Evolutionary conservation across 1,140 invertebrate species (phyloP).

Genomic region (Drosophila orena): DNA sequence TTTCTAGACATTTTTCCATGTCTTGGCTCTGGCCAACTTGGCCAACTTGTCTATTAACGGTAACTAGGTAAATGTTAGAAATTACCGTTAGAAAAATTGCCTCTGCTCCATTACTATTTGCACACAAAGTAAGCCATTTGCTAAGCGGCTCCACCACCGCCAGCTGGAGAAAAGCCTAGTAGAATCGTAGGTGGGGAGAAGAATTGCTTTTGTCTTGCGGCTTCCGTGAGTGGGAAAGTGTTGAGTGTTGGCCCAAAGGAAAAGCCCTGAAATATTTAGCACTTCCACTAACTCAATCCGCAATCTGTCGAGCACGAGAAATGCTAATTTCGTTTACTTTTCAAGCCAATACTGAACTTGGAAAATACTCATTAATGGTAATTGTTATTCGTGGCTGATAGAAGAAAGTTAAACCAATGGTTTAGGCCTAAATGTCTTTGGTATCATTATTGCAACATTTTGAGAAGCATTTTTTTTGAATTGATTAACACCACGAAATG

Average conservation of each 20-base stretch:
- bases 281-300: conserved; percentile 40
- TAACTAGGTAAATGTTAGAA: conserved; percentile 81
- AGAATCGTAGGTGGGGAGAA: too few relatives aligned
- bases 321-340: conserved; percentile 36
- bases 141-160: neutral
- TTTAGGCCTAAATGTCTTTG: too few relatives aligned
- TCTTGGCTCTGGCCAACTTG: conserved; percentile 72
- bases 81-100: conserved; percentile 80
- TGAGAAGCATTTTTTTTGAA: too few relatives aligned
- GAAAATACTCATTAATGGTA: conserved; percentile 5
- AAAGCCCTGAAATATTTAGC: conserved; percentile 32
- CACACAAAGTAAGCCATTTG: conserved; percentile 65
- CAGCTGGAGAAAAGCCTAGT: too few relatives aligned
- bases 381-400: neutral
- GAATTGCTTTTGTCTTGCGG: neutral
- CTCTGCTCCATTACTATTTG: conserved; percentile 52
- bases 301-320: conserved; percentile 19
- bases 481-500: too few relatives aligned
- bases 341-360: neutral
- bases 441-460: too few relatives aligned
- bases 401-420: neutral
- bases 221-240: conserved; percentile 48
- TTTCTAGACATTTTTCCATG: conserved; percentile 65
- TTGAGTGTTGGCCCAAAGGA: conserved; percentile 27
- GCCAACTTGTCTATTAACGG: conserved; percentile 83